phyloP scores from a whole-genome alignment of 92 coral and sea anemone species.

The Epizoanthus illoricatus region DNA sequence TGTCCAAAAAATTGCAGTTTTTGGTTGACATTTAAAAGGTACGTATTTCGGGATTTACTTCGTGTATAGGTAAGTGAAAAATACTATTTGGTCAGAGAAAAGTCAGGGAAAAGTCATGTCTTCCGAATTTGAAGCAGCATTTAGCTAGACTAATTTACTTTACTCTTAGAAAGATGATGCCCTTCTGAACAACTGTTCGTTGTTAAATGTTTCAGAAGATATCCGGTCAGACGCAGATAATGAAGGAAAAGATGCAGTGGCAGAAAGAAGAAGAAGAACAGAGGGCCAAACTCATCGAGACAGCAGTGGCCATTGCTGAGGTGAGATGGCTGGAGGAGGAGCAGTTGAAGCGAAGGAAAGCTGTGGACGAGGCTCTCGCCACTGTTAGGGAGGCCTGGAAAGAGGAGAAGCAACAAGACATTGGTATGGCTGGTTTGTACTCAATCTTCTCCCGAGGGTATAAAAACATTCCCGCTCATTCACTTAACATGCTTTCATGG shows the following conservation, averaged over 20 bases:
- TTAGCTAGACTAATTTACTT: too few species aligned
- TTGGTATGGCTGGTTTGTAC: constrained; percentile 54
- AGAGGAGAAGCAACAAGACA: constrained; percentile 67
- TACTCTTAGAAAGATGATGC: not conserved
- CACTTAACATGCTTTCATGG: too few species aligned
- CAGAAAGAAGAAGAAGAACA: constrained; percentile 59
- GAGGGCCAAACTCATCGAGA: constrained; percentile 67
- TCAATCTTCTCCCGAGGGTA: too few species aligned
- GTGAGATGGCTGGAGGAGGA: constrained; percentile 86
- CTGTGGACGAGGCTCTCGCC: constrained; percentile 84
- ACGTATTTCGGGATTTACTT: too few species aligned
- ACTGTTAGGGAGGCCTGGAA: constrained; percentile 75
- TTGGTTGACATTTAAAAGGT: too few species aligned
- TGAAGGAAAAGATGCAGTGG: constrained; percentile 75
- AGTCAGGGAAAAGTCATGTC: too few species aligned
- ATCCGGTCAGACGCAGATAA: constrained; percentile 21
- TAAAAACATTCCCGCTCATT: too few species aligned
- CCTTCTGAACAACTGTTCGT: not conserved
- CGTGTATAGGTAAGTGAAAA: too few species aligned
- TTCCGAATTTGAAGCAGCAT: too few species aligned
- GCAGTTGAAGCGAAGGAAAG: constrained; percentile 67
- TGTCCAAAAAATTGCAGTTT: too few species aligned
- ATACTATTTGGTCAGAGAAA: too few species aligned
- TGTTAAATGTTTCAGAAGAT: constrained; percentile 33
- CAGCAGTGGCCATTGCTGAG: constrained; percentile 93